Conservation (phyloP, 1,140 invertebrate genomes). For the Drosophila orena region DNA sequence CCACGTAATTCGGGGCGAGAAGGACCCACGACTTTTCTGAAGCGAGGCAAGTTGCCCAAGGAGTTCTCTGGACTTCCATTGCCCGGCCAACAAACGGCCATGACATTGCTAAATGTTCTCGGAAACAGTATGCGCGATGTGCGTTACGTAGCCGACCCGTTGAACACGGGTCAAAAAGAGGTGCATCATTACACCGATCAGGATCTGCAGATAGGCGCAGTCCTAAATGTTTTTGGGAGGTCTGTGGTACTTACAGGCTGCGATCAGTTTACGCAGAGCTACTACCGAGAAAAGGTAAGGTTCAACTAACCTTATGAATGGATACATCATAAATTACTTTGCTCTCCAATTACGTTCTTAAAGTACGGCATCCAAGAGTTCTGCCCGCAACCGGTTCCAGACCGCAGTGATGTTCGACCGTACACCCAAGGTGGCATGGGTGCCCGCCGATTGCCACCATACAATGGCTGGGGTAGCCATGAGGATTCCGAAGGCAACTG, state of each 20-base stretch:
- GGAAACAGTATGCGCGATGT: slow-evolving; percentile 86
- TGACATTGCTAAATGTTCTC: slow-evolving; percentile 90
- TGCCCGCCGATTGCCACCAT: slow-evolving; percentile 89
- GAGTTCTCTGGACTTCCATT: slow-evolving; percentile 85
- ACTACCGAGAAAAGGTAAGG: slow-evolving; percentile 89
- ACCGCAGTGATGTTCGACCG: slow-evolving; percentile 78
- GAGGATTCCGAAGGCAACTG: slow-evolving; percentile 95
- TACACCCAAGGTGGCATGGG: slow-evolving; percentile 63
- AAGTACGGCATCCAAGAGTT: slow-evolving; percentile 87
- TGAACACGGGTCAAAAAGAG: slow-evolving; percentile 86
- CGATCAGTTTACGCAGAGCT: slow-evolving; percentile 94
- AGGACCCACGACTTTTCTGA: slow-evolving; percentile 89
- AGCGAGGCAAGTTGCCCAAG: slow-evolving; percentile 91
- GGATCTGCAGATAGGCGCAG: slow-evolving; percentile 92
- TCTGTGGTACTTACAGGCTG: slow-evolving; percentile 93
- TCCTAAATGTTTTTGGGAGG: slow-evolving; percentile 92
- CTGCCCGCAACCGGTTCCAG: slow-evolving; percentile 86
- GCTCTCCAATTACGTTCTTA: not conserved
- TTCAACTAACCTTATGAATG: slow-evolving; percentile 46
- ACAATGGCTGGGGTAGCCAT: slow-evolving; percentile 94
- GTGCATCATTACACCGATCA: slow-evolving; percentile 88
- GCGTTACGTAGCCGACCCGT: slow-evolving; percentile 87
- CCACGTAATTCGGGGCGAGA: slow-evolving; percentile 89
- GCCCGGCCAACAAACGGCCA: slow-evolving; percentile 87
- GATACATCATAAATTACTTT: not conserved